Evolutionary conservation across 2,888 invertebrate genomes (phyloP).

Genomic region (Mythimna albipuncta): DNA sequence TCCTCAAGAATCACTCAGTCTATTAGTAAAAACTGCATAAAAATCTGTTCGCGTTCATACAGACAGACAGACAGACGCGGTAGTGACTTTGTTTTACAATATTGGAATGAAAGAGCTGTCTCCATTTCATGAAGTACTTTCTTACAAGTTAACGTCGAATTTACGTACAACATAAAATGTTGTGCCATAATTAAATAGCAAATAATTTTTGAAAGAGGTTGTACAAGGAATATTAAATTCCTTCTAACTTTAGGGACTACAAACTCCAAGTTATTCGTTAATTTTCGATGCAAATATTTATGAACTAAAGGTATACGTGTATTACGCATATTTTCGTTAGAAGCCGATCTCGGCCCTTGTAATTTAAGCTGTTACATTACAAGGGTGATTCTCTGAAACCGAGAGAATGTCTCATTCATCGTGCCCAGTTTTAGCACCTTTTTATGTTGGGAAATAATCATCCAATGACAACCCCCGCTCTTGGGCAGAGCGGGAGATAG

Average conservation of each 20-base stretch:
- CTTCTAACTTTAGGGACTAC: conserved; percentile 64
- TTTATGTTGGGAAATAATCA: too few relatives aligned
- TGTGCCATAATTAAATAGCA: conserved; percentile 27
- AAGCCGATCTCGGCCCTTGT: conserved; percentile 53
- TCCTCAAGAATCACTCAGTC: too few relatives aligned
- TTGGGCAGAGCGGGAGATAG: too few relatives aligned
- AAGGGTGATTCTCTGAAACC: neutral
- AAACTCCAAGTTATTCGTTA: conserved; percentile 66
- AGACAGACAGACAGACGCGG: too few relatives aligned
- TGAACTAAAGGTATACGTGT: conserved; percentile 68
- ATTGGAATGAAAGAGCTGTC: neutral
- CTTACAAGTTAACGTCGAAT: neutral
- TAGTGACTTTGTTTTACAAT: too few relatives aligned
- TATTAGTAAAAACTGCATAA: too few relatives aligned
- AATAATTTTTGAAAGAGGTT: conserved; percentile 61
- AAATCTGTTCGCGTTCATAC: too few relatives aligned
- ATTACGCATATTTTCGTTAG: conserved; percentile 74
- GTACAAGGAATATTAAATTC: conserved; percentile 74
- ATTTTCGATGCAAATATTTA: conserved; percentile 74
- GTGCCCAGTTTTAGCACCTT: too few relatives aligned
- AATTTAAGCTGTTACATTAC: conserved; percentile 62
- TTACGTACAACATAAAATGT: conserved; percentile 13
- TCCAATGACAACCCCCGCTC: too few relatives aligned
- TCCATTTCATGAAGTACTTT: conserved; percentile 14
- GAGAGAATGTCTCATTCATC: too few relatives aligned